Evolutionary conservation across 2,113 vertebrate genomes (phyloP), one percentile per base, ranked within the genome.

Genomic region (Bucco capensis): DNA sequence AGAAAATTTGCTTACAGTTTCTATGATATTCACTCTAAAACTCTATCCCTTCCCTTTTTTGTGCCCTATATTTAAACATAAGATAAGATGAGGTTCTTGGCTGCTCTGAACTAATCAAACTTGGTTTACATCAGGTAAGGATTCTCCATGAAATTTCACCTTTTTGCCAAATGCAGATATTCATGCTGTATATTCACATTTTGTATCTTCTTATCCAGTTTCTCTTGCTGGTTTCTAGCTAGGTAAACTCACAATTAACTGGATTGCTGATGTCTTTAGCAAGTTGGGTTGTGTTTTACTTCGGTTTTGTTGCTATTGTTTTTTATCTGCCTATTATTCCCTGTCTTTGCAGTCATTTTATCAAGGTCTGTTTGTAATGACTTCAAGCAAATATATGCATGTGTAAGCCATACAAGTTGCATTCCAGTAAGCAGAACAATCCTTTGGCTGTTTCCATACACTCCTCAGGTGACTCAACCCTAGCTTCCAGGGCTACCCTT

Each of bases 361-460:
- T 40, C 64, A 56, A 83, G 24, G 19, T 77, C 37, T 78, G 11
- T 83, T 83, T 47, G 31, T 83, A 64, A 71, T 62, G 37, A 44
- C 14, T 94, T 84, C 19, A 72, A 87, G 31, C 46, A 89, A 89
- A 69, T 61, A 37, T 7, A 23, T 14, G 4, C 40, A 15, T 35
- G 21, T 38, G 66, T 87, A 77, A 91, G 54, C 53, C 44, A 25
- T 54, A 23, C 49, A 67, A 53, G 44, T 85, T 89, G 62, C 54
- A 66, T 89, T 92, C 54, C 65, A 66, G 60, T 78, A 86, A 91
- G 74, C 25, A 65, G 44, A 19, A 5, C 7, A 33, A 30, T 80
- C 51, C 60, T 93, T 74, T 76, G 86, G 28, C 83, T 53, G 46
- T 66, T 92, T 81, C 60, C 87, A 56, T 71, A 79, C 22, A 9